phyloP scores from a whole-genome alignment of 2,888 invertebrate species.

The Drosophila buzzatii region DNA sequence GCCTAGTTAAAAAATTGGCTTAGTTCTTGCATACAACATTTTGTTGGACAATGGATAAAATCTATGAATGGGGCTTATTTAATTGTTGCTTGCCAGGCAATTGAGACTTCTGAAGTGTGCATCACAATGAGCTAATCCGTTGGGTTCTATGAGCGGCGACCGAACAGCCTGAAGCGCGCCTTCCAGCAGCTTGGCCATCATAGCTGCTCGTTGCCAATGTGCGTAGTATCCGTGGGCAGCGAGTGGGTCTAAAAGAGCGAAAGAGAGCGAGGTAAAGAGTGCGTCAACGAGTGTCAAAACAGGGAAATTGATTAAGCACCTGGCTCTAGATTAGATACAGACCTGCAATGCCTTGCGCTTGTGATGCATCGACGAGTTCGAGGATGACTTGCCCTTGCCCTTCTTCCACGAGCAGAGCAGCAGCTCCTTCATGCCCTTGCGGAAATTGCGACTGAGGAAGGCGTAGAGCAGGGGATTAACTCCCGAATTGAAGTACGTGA shows the following conservation, averaged over 20 bases:
- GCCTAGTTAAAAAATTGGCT: constrained; percentile 38
- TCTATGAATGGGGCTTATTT: constrained; percentile 13
- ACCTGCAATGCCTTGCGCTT: constrained; percentile 84
- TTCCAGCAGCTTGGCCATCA: constrained; percentile 81
- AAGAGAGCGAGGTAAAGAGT: neutral
- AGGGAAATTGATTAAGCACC: neutral
- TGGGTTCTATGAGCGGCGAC: constrained; percentile 67
- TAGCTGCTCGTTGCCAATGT: constrained; percentile 85
- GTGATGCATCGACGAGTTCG: constrained; percentile 84
- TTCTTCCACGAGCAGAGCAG: constrained; percentile 88
- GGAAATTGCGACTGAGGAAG: constrained; percentile 92
- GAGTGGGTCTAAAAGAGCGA: constrained; percentile 82
- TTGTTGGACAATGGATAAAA: constrained; percentile 34
- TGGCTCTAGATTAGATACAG: constrained; percentile 41
- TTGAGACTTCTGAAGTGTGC: constrained; percentile 43
- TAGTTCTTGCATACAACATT: constrained; percentile 41
- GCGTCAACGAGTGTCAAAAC: too few relatives aligned
- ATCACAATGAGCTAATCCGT: constrained; percentile 65
- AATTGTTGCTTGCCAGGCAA: constrained; percentile 33
- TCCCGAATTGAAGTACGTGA: constrained; percentile 95
- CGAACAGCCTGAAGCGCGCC: constrained; percentile 64
- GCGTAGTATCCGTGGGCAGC: constrained; percentile 85
- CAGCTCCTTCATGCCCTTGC: constrained; percentile 93
- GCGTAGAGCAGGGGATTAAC: constrained; percentile 96
- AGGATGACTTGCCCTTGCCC: constrained; percentile 84